Conservation (phyloP, 2,797 vertebrate species). For the Otolemur crassicaudatus region DNA sequence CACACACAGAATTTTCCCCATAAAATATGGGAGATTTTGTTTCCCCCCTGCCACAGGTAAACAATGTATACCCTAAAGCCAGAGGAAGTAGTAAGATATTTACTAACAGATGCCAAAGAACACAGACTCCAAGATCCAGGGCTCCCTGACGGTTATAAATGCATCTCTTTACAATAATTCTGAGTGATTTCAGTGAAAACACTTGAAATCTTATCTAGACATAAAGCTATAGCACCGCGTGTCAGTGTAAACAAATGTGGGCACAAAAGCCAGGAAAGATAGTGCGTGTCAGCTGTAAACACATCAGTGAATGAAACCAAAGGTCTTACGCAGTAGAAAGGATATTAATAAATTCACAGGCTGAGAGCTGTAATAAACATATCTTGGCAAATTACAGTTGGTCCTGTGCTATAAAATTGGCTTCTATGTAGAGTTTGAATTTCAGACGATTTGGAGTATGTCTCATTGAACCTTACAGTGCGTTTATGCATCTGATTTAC, state of each 20-base stretch:
- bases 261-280: conserved; percentile 72
- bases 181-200: conserved; percentile 68
- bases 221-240: conserved; percentile 5
- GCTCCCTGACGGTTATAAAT: conserved; percentile 56
- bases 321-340: conserved; percentile 67
- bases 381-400: conserved; percentile 65
- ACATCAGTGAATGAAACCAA: conserved; percentile 59
- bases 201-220: conserved; percentile 63
- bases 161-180: conserved; percentile 62
- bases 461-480: conserved; percentile 51
- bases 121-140: neutral
- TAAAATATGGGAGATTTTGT: conserved; percentile 31
- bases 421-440: conserved; percentile 37
- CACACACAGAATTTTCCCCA: neutral
- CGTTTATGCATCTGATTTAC: conserved; percentile 46
- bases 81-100: conserved; percentile 46
- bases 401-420: conserved; percentile 59
- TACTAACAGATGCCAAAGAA: conserved; percentile 67
- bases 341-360: conserved; percentile 73
- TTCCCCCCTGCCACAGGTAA: conserved; percentile 49
- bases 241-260: conserved; percentile 69
- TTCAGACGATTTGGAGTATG: conserved; percentile 58
- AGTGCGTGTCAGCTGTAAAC: conserved; percentile 67
- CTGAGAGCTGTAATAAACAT: conserved; percentile 72
- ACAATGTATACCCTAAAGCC: conserved; percentile 58